Evolutionary conservation across 2,113 vertebrate genomes (phyloP), one percentile per base, ranked within the genome.

Genomic region (Varanus komodoensis): DNA sequence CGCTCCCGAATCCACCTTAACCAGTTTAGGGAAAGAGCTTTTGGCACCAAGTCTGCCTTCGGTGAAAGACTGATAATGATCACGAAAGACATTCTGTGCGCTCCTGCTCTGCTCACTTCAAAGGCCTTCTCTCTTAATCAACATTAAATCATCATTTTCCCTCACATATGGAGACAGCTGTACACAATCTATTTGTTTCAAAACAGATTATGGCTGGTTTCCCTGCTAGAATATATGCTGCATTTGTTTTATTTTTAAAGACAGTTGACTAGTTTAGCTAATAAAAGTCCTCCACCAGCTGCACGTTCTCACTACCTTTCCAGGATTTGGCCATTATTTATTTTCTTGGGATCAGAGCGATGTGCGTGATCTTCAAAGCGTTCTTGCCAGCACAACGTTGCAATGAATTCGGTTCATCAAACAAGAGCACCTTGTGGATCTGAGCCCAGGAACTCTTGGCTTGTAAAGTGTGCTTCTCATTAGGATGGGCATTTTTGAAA

Each of bases 141-240:
- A 96, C 97, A 97, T 98, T 98, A 98, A 98, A 97, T 98, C 97
- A 97, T 97, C 96, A 95, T 97, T 97, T 96, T 96, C 95, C 93
- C 95, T 95, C 94, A 93, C 94, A 96, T 97, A 93, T 91, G 94
- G 93, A 88, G 97, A 96, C 97, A 97, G 97, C 97, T 97, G 97
- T 97, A 97, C 96, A 97, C 97, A 97, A 97, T 97, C 97, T 97
- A 97, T 97, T 98, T 98, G 97, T 98, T 97, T 98, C 97, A 96
- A 97, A 97, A 95, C 96, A 97, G 97, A 98, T 97, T 97, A 97
- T 82, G 94, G 95, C 94, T 95, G 94, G 86, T 93, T 97, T 95
- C 90, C 93, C 93, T 96, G 96, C 96, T 96, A 97, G 95, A 94
- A 93, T 87, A 96, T 95, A 96, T 96, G 90, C 91, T 95, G 91